These are phyloP conservation scores for Lissonota sp. DNA, from an alignment of 2,888 invertebrate species.

Conservation along the genomic window DNA sequence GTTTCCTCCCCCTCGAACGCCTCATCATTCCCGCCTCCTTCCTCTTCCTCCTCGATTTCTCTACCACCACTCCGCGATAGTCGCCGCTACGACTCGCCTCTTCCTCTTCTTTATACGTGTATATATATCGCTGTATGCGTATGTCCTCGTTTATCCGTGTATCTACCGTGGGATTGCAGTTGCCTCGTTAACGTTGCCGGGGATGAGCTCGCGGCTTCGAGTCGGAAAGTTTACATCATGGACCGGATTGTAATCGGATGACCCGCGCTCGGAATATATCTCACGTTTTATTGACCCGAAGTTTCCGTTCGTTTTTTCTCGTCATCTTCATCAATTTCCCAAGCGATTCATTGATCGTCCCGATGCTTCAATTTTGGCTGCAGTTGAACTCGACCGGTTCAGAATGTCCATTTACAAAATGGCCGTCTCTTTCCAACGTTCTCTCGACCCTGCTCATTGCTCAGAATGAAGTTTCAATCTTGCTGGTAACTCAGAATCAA, in stretches of 20 bases:
- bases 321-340: background rate
- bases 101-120: background rate
- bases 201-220: background rate
- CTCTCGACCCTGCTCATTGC: too few relatives aligned
- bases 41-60: constrained; percentile 25
- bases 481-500: too few relatives aligned
- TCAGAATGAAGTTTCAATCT: too few relatives aligned
- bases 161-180: constrained; percentile 4
- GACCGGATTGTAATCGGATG: background rate
- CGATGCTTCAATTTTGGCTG: too few relatives aligned
- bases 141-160: constrained; percentile 4
- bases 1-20: constrained; percentile 61
- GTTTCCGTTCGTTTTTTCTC: background rate
- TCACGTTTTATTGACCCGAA: background rate
- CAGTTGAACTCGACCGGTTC: too few relatives aligned
- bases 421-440: background rate
- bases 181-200: constrained; percentile 25
- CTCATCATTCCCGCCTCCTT: constrained; percentile 58
- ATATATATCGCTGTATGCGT: background rate
- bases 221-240: background rate
- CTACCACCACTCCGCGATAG: constrained; percentile 43
- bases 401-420: background rate
- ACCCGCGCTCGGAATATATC: background rate
- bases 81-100: constrained; percentile 15
- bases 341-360: background rate